Percentiles rank a stretch among this genome's conserved stretches.
phyloP scores from a whole-genome alignment of 2,888 invertebrate species.

The Phalera bucephala region DNA sequence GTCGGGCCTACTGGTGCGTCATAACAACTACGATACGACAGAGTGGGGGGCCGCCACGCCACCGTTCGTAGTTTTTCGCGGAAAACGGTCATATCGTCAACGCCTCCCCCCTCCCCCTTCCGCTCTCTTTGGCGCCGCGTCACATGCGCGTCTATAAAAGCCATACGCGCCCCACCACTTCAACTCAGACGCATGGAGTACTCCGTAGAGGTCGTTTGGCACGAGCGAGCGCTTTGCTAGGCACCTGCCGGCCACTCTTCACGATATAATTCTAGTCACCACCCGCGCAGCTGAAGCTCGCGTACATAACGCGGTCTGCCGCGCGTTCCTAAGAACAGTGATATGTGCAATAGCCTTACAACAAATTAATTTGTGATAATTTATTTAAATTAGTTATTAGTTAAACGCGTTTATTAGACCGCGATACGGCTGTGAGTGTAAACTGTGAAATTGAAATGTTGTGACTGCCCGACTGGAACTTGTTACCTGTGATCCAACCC shows the following conservation, averaged over 20 bases:
- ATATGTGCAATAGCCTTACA: constrained; percentile 81
- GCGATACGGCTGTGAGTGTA: constrained; percentile 80
- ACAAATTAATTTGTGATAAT: constrained; percentile 78
- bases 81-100: constrained; percentile 74
- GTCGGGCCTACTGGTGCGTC: constrained; percentile 66
- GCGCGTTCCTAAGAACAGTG: constrained; percentile 82
- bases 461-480: constrained; percentile 81
- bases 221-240: constrained; percentile 84
- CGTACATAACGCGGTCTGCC: constrained; percentile 76
- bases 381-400: constrained; percentile 79
- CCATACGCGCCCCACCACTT: constrained; percentile 71
- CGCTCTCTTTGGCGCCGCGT: constrained; percentile 58
- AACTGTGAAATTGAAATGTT: constrained; percentile 76
- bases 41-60: constrained; percentile 51
- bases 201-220: constrained; percentile 84
- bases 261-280: constrained; percentile 81
- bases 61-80: constrained; percentile 75
- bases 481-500: constrained; percentile 75
- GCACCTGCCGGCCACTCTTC: constrained; percentile 82
- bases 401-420: constrained; percentile 62
- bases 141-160: constrained; percentile 74
- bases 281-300: constrained; percentile 78
- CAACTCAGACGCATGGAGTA: constrained; percentile 84
- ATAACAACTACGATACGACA: constrained; percentile 56
- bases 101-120: constrained; percentile 34